A percentile compares a stretch with the other conserved stretches of the same genome.
These are phyloP conservation scores for Seriola dumerili DNA, from an alignment of 2,113 vertebrate genomes.

Conservation along the genomic window DNA sequence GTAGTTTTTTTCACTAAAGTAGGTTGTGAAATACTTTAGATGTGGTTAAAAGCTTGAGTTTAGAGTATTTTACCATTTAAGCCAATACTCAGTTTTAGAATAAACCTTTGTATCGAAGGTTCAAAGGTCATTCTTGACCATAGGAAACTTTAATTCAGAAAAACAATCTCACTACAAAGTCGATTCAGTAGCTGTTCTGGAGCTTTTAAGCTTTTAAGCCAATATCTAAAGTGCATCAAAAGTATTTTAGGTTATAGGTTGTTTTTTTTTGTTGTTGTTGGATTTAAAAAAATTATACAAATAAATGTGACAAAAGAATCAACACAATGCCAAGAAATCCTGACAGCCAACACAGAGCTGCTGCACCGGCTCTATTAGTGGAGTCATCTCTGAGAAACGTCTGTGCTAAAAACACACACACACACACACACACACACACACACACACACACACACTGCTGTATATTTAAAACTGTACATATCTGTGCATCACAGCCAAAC, in stretches of 20 bases:
- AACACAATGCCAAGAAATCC: not conserved
- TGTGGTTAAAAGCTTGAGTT: not conserved
- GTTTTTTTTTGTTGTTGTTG: not conserved
- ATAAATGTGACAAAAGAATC: not conserved
- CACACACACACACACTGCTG: too few relatives aligned
- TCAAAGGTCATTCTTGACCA: too few relatives aligned
- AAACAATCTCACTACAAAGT: not conserved
- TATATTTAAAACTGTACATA: slow-evolving; percentile 13
- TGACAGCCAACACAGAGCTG: not conserved
- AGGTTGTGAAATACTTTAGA: not conserved
- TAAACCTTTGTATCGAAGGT: too few relatives aligned
- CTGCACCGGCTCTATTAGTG: not conserved
- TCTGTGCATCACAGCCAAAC: slow-evolving; percentile 50
- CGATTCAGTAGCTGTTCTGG: not conserved
- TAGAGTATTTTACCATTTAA: not conserved
- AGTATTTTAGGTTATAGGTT: too few relatives aligned
- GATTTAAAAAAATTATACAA: not conserved
- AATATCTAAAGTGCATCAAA: too few relatives aligned
- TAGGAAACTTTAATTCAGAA: not conserved
- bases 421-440: too few relatives aligned
- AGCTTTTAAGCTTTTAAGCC: not conserved
- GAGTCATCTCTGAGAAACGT: slow-evolving; percentile 11
- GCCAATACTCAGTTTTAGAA: too few relatives aligned
- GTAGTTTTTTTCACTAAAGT: not conserved
- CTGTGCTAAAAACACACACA: slow-evolving; percentile 9